phyloP scores from a whole-genome alignment of 2,113 vertebrate species.

The Bambusicola thoracicus region DNA sequence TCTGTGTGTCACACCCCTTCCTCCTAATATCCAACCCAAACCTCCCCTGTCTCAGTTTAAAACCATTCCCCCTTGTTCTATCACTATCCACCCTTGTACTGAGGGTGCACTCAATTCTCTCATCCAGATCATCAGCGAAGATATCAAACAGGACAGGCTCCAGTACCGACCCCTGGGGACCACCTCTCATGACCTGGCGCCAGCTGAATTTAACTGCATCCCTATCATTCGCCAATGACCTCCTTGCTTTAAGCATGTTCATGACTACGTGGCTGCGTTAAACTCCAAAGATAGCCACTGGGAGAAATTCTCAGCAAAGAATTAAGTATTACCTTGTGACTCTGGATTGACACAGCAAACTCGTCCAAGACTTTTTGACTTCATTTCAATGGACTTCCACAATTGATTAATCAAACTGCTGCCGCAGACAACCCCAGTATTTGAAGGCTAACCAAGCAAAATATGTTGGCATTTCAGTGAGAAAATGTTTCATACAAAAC shows the following conservation, averaged over 20 bases:
- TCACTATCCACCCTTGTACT: no score
- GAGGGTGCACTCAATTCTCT: no score
- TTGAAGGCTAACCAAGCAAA: not conserved
- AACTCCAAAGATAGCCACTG: not conserved
- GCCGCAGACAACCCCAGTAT: not conserved
- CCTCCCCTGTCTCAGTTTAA: no score
- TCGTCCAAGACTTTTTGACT: not conserved
- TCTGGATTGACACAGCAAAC: not conserved
- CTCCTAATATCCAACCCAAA: no score
- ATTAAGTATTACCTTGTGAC: constrained; percentile 21
- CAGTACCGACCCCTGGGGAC: no score
- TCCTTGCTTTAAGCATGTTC: rapidly evolving
- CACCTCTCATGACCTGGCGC: no score
- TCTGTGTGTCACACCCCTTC: no score
- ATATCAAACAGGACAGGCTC: no score
- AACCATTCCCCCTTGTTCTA: no score
- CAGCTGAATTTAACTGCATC: no score
- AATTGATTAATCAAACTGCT: not conserved
- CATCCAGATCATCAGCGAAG: no score
- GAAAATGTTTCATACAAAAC: constrained; percentile 2
- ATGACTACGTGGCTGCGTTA: rapidly evolving
- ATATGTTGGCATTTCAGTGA: not conserved
- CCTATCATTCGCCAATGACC: not conserved
- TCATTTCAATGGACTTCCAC: not conserved
- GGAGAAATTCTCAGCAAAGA: not conserved